These are phyloP conservation scores for Heliconius erato DNA, from an alignment of 2,888 invertebrate genomes.

Conservation along the genomic window DNA sequence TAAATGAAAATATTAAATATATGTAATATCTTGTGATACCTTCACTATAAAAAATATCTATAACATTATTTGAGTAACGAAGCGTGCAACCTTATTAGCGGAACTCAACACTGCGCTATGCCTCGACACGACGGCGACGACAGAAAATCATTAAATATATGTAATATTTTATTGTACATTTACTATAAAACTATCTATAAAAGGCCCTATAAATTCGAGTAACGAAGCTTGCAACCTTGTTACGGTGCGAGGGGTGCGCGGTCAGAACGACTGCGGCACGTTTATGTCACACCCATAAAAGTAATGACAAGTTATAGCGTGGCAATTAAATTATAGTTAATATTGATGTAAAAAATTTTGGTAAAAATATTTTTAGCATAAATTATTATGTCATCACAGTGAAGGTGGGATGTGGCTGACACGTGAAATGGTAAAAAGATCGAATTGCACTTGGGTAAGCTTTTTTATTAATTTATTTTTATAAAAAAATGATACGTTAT, in stretches of 20 bases:
- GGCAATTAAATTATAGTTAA: slow-evolving; percentile 2
- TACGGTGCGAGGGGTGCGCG: neutral
- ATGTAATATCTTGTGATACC: too few species aligned
- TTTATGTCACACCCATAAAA: neutral
- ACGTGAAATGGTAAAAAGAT: neutral
- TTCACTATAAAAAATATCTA: too few species aligned
- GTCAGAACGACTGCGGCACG: neutral
- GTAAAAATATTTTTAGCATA: too few species aligned
- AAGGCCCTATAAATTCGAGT: slow-evolving; percentile 17
- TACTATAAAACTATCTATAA: neutral
- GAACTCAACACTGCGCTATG: too few species aligned
- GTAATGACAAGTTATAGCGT: neutral
- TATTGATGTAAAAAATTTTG: neutral
- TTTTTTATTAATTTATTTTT: too few species aligned
- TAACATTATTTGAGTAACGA: too few species aligned
- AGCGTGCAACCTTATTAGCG: too few species aligned
- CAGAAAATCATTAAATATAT: neutral
- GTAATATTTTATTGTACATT: neutral
- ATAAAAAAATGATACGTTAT: too few species aligned
- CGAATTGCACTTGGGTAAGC: too few species aligned
- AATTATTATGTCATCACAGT: too few species aligned
- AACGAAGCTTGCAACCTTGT: slow-evolving; percentile 26
- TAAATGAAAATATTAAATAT: too few species aligned
- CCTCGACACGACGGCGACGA: too few species aligned
- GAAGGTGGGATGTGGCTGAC: neutral